phyloP scores from a whole-genome alignment of 2,797 vertebrate genomes.

The Bradypus variegatus region DNA sequence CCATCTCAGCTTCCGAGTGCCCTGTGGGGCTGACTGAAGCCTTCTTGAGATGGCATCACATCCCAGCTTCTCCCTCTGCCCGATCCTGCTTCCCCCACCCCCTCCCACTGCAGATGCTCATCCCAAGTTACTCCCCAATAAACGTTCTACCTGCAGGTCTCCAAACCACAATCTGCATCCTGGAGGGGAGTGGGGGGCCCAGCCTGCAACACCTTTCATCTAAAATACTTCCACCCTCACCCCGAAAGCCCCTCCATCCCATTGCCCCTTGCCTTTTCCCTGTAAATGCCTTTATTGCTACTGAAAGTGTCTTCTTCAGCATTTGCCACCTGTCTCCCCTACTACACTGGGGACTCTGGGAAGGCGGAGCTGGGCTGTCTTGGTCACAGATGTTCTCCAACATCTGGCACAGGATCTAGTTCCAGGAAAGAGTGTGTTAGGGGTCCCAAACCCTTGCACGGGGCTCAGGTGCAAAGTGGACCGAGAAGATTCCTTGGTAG shows the following conservation, averaged over 20 bases:
- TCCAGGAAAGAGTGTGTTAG: not conserved
- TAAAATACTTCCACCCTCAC: not conserved
- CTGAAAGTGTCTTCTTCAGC: not conserved
- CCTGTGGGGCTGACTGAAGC: not conserved
- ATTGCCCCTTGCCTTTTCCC: accelerated
- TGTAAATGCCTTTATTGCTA: accelerated
- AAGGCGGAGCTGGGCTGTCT: not conserved
- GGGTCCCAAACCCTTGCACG: not conserved
- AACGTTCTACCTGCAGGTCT: not conserved
- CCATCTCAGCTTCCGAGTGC: not conserved
- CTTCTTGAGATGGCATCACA: not conserved
- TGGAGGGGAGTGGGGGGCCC: not conserved
- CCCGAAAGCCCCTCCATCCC: accelerated
- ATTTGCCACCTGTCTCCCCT: not conserved
- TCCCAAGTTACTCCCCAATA: not conserved
- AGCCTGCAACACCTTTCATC: not conserved
- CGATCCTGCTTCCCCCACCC: not conserved
- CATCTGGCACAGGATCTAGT: not conserved
- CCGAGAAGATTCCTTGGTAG: not conserved
- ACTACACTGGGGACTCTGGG: not conserved
- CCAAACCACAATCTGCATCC: not conserved
- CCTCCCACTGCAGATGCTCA: not conserved
- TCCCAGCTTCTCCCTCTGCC: not conserved
- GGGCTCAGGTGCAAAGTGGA: not conserved
- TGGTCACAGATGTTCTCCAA: not conserved